Base-by-base conservation (phyloP, 2,113 vertebrate species). In the Microcebus ravelobensis region DNA sequence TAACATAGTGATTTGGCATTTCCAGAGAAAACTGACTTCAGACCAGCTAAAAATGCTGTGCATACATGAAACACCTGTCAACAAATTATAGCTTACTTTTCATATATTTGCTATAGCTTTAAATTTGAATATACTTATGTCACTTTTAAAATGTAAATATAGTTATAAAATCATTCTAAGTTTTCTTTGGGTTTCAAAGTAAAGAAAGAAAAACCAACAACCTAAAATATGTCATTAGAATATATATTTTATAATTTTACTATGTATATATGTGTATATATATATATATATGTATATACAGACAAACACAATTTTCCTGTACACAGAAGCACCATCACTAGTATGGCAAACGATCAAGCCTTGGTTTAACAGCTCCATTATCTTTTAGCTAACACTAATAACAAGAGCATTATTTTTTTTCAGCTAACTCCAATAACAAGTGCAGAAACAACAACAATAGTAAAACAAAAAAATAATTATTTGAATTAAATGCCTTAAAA, bases 161-260 rank as follows among this genome's bases (percentile, higher is more conserved):
- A 18, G 59, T 34, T 93, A n/a, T 39, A 91, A 77, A 90, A 27
- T 76, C 13, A 91, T 42, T 8, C n/a, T 86, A 85, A 83, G n/a
- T 81, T 92, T 70, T 14, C 27, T 50, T 81, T 34, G 6, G 0
- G 74, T 68, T 91, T 87, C 65, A 92, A 73, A 94, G 25, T 87
- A 36, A 87, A 94, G 42, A 52, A 2, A 80, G 11, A 76, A 74
- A 92, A 81, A 2, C 0, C 11, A 74, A 55, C 7, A 65, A 74
- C 7, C 29, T 81, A 87, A 93, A 79, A 34, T 57, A 39, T 8
- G 17, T 12, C 13, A 86, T 55, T 87, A 76, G 21, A 86, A 95
- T 93, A 70, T 39, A 61, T 74, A 84, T 76, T 94, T 80, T 80
- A 70, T 10, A 52, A 50, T 65, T n/a, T 61, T 61, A 50, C 3